These are phyloP conservation scores for Tiaroga cobitis DNA, from an alignment of 2,797 vertebrate species.

Conservation along the genomic window DNA sequence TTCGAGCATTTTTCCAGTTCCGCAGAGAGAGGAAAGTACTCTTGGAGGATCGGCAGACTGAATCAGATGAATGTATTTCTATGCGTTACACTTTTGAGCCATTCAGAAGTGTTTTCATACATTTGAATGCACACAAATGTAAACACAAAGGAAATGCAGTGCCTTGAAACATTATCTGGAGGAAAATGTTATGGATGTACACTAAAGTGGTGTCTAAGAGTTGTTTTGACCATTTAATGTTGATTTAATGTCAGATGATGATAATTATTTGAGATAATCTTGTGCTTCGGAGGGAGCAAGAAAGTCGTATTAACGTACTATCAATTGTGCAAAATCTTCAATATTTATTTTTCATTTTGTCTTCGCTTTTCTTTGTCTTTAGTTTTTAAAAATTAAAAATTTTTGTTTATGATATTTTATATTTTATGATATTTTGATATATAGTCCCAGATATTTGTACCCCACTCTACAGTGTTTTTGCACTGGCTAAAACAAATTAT, in stretches of 20 bases:
- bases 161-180: not conserved
- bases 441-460: not conserved
- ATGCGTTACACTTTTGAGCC: not conserved
- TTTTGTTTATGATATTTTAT: not conserved
- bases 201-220: not conserved
- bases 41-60: slow-evolving; percentile 10
- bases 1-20: slow-evolving; percentile 30
- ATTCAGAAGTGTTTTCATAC: not conserved
- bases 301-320: not conserved
- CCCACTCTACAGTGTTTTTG: not conserved
- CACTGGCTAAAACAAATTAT: not conserved
- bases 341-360: not conserved
- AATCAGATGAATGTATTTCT: slow-evolving; percentile 15
- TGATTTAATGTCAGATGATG: not conserved
- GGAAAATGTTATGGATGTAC: not conserved
- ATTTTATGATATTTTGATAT: too few relatives aligned
- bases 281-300: not conserved
- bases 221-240: not conserved
- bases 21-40: slow-evolving; percentile 21
- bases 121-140: not conserved
- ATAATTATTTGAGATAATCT: not conserved
- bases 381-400: not conserved
- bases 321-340: slow-evolving; percentile 3
- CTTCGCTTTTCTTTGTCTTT: not conserved
- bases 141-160: not conserved